phyloP scores from a whole-genome alignment of 1,140 invertebrate genomes.

The Aphidius ervi region DNA sequence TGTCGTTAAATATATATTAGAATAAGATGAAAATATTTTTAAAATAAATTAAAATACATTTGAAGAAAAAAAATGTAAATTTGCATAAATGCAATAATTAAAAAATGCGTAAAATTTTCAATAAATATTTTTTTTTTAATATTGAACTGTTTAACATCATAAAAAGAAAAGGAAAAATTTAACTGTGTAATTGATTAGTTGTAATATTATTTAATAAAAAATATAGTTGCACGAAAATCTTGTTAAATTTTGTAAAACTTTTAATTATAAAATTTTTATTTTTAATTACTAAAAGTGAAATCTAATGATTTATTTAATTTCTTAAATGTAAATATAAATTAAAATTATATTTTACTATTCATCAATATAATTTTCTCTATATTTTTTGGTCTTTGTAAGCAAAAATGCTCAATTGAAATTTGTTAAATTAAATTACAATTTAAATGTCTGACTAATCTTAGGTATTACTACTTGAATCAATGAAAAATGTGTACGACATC shows the following conservation, averaged over 20 bases:
- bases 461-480: slow-evolving; percentile 37
- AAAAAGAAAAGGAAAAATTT: not conserved
- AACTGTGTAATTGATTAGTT: not conserved
- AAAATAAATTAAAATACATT: too few species aligned
- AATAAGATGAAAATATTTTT: too few species aligned
- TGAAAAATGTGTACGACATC: slow-evolving; percentile 4
- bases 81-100: too few species aligned
- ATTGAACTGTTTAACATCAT: not conserved
- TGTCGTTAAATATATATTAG: too few species aligned
- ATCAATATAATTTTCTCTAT: slow-evolving; percentile 21
- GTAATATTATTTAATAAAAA: not conserved
- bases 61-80: too few species aligned
- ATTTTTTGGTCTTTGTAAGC: slow-evolving; percentile 48
- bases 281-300: slow-evolving; percentile 40
- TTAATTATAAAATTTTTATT: slow-evolving; percentile 48
- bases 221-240: not conserved
- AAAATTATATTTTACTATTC: too few species aligned
- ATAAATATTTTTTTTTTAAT: too few species aligned
- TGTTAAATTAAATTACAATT: slow-evolving; percentile 50
- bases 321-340: too few species aligned
- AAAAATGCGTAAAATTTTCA: too few species aligned
- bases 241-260: slow-evolving; percentile 45
- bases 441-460: slow-evolving; percentile 47
- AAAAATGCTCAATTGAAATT: slow-evolving; percentile 50
- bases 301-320: slow-evolving; percentile 23